Evolutionary conservation across 2,113 vertebrate species (phyloP), one percentile per base, ranked within the genome.

Genomic region (Cebidichthys violaceus): DNA sequence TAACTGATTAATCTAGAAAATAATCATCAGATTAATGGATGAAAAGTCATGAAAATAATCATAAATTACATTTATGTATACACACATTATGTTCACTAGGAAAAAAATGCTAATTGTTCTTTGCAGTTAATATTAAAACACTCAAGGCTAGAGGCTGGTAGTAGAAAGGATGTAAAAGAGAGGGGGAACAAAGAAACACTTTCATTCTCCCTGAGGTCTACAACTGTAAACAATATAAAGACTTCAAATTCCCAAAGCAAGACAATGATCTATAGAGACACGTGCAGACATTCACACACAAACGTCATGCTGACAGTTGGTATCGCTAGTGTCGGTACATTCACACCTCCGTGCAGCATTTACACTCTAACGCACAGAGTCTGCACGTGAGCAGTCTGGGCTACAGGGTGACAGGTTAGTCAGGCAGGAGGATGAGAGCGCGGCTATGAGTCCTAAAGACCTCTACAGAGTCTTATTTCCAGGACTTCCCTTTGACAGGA

Each of bases 331-430:
- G 70, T 72, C 67, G 61, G 60, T 50, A 33, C 20, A 11, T 70
- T 81, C 68, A 82, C 67, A 85, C 62, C 67, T 73, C 20, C 0
- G 37, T 24, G 57, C 57, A 70, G 64, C 37, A 67, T 65, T 35
- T 60, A 66, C 45, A 65, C 71, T 29, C 57, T 1, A 8, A 14
- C 6, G 55, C 76, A 70, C 55, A 66, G 52, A n/a, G 75, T 64
- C 64, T 54, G 75, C 82, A 86, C 13, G 14, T 74, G 47, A 87
- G 69, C 66, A 13, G 70, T 60, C 65, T 45, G 52, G 24, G 45
- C 74, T 31, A 33, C 37, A 75, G 7, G 47, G 39, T 39, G 68
- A 82, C 59, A 61, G 41, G 57, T 67, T 6, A 70, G 66, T 74
- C 59, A 73, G 45, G 83, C 9, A 0, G 9, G 59, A 45, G 39